phyloP scores from a whole-genome alignment of 2,888 invertebrate genomes.

The Cactoblastis cactorum region DNA sequence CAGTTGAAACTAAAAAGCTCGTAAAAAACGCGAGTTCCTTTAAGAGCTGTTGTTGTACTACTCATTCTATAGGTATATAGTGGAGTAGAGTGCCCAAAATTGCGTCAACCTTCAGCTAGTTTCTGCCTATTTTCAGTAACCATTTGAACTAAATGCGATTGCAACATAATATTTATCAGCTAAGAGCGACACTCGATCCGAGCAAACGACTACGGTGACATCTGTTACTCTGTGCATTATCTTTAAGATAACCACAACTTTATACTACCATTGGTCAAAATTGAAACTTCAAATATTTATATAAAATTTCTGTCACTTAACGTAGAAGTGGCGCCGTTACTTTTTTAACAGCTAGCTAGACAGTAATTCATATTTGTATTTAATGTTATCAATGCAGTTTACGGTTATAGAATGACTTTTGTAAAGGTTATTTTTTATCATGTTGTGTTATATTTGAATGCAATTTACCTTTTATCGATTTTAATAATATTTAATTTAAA shows the following conservation, averaged over 20 bases:
- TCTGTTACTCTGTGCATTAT: background rate
- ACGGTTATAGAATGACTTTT: background rate
- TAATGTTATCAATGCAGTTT: background rate
- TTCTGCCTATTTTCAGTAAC: background rate
- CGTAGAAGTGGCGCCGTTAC: background rate
- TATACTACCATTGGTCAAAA: background rate
- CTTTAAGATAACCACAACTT: background rate
- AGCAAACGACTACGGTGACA: background rate
- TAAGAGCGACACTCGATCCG: conserved; percentile 4
- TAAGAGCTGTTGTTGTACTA: no score
- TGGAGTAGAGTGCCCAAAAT: no score
- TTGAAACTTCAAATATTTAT: background rate
- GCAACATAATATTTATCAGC: conserved; percentile 5
- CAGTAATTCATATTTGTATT: background rate
- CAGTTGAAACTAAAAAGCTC: no score
- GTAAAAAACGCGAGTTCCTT: no score
- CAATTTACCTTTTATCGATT: no score
- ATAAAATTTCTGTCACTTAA: background rate
- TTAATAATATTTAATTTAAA: background rate
- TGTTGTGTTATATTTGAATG: background rate
- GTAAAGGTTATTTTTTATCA: background rate
- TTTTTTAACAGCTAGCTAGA: background rate
- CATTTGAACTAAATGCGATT: background rate
- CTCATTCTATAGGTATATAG: no score
- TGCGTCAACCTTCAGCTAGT: background rate